These are phyloP conservation scores for Zeuzera pyrina DNA, from an alignment of 2,888 invertebrate genomes.

Conservation along the genomic window DNA sequence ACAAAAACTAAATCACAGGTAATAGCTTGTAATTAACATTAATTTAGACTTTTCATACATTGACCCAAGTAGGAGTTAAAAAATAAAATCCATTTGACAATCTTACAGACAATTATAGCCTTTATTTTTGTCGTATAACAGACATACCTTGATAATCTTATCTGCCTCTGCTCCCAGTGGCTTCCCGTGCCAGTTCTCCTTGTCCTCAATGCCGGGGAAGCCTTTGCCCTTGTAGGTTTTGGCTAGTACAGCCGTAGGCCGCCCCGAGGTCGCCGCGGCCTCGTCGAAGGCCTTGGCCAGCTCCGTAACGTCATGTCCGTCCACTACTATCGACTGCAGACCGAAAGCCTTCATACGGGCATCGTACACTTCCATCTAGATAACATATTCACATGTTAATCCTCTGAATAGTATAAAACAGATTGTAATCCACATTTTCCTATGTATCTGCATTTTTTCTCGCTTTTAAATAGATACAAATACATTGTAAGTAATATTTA, in stretches of 20 bases:
- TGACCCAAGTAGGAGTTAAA: too few species aligned
- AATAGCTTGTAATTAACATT: too few species aligned
- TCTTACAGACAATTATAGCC: too few species aligned
- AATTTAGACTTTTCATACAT: too few species aligned
- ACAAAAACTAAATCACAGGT: too few species aligned
- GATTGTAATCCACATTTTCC: too few species aligned
- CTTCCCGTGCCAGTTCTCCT: conserved; percentile 98
- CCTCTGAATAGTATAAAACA: too few species aligned
- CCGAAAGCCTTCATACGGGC: conserved; percentile 92
- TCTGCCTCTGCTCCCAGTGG: conserved; percentile 89
- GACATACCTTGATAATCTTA: conserved; percentile 71
- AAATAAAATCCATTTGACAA: too few species aligned
- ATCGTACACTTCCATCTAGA: conserved; percentile 83
- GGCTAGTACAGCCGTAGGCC: conserved; percentile 94
- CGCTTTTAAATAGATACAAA: too few species aligned
- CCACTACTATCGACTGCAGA: conserved; percentile 91
- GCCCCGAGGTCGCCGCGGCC: conserved; percentile 80
- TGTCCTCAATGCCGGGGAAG: conserved; percentile 92
- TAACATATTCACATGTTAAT: neutral
- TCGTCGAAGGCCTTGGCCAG: conserved; percentile 91
- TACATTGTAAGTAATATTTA: too few species aligned
- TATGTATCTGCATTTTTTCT: too few species aligned
- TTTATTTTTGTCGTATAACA: too few species aligned
- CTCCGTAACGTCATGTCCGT: conserved; percentile 96
- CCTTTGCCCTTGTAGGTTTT: conserved; percentile 97